Percentiles rank a stretch among this genome's conserved stretches.
These are phyloP conservation scores for Chrysomela aeneicollis DNA, from an alignment of 2,888 invertebrate species.

Conservation along the genomic window DNA sequence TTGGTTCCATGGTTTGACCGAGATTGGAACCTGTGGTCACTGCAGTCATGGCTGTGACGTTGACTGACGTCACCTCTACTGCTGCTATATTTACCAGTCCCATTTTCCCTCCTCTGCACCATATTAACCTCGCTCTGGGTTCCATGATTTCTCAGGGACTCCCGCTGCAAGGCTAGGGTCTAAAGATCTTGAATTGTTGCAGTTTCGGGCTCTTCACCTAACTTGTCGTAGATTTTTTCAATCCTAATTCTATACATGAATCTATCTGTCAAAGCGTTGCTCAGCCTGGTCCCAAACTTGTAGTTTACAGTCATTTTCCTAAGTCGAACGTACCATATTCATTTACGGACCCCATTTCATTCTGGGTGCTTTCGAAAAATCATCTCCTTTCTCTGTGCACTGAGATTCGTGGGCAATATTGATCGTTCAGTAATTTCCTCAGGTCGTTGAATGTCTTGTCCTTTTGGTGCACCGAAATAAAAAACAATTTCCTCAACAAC, in stretches of 20 bases:
- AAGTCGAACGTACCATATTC: constrained; percentile 7
- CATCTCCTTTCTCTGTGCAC: not conserved
- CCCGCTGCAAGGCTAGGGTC: not conserved
- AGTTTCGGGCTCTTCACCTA: not conserved
- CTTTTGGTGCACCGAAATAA: not conserved
- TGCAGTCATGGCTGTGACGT: not conserved
- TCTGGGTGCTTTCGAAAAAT: not conserved
- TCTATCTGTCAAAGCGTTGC: not conserved
- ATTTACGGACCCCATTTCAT: not conserved
- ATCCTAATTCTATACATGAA: too few species aligned
- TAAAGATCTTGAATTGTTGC: not conserved
- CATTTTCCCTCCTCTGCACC: not conserved
- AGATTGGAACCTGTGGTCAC: not conserved
- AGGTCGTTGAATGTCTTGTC: not conserved
- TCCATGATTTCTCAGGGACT: not conserved
- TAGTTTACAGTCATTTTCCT: constrained; percentile 9
- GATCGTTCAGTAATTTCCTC: not conserved
- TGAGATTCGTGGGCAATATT: constrained; percentile 1
- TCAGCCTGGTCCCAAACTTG: not conserved
- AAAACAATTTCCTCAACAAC: constrained; percentile 3
- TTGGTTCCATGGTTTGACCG: not conserved
- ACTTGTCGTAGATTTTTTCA: not conserved
- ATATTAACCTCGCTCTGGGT: not conserved
- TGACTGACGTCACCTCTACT: not conserved
- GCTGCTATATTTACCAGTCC: not conserved